phyloP scores from a whole-genome alignment of 2,888 invertebrate species.

The Tipula helvola region DNA sequence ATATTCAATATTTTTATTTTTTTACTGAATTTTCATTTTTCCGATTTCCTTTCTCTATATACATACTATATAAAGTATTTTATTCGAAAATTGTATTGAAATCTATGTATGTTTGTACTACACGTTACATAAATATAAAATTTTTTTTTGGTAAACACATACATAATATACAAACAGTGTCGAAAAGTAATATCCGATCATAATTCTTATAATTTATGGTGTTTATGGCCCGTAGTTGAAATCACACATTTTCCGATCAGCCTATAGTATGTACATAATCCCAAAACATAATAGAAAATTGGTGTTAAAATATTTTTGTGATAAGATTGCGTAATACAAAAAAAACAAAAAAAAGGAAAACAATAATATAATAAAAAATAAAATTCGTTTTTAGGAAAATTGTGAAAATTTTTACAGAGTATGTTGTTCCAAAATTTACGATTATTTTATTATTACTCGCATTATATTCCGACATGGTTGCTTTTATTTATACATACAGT shows the following conservation, averaged over 20 bases:
- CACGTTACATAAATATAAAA: no score
- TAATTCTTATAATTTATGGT: background rate
- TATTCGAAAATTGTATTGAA: background rate
- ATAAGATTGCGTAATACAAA: background rate
- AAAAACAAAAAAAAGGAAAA: background rate
- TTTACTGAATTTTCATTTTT: background rate
- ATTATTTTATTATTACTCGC: background rate
- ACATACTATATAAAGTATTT: background rate
- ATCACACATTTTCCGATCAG: background rate
- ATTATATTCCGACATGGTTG: background rate
- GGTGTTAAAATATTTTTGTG: background rate
- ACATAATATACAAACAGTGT: background rate
- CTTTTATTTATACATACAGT: background rate
- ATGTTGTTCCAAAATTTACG: background rate
- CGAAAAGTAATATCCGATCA: background rate
- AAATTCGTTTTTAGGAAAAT: background rate
- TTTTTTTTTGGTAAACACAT: background rate
- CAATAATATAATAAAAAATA: background rate
- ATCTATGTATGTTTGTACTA: no score
- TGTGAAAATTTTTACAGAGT: background rate
- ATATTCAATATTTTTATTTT: background rate
- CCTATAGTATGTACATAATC: background rate
- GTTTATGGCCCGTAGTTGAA: background rate
- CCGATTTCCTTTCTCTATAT: background rate
- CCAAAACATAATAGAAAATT: background rate